Percentiles rank a stretch among this genome's conserved stretches.
Evolutionary conservation across 1,140 invertebrate genomes (phyloP).

Genomic region (Hestina assimilis): DNA sequence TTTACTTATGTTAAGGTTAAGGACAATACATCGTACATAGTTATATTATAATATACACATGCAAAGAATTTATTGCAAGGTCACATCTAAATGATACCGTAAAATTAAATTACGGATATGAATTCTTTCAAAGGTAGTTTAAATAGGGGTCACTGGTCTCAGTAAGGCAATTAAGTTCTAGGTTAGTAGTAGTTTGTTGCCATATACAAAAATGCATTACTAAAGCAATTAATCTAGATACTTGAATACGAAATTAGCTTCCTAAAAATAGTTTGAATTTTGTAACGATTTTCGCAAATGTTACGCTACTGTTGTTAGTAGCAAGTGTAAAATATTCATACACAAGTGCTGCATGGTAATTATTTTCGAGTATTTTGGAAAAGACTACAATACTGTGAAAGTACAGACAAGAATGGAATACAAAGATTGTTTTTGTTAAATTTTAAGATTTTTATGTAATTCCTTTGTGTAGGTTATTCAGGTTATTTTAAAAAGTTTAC

Average conservation of each 20-base stretch:
- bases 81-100: neutral
- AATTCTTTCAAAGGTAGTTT: neutral
- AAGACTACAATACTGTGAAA: neutral
- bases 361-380: neutral
- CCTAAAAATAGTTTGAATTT: neutral
- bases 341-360: slow-evolving; percentile 2
- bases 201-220: slow-evolving; percentile 11
- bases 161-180: slow-evolving; percentile 12
- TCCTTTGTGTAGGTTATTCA: neutral
- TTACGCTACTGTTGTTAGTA: neutral
- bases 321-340: neutral
- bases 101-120: neutral
- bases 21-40: neutral
- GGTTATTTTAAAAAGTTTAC: neutral
- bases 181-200: slow-evolving; percentile 5
- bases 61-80: neutral
- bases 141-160: slow-evolving; percentile 1
- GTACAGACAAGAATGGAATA: slow-evolving; percentile 3
- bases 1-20: neutral
- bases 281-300: neutral
- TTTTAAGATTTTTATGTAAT: neutral
- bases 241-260: slow-evolving; percentile 16
- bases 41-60: neutral
- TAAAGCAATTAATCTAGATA: slow-evolving; percentile 9
- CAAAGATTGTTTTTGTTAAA: slow-evolving; percentile 1